Percentiles rank a stretch among this genome's conserved stretches.
phyloP scores from a whole-genome alignment of 2,888 invertebrate genomes.

The Pollenia griseotomentosa region DNA sequence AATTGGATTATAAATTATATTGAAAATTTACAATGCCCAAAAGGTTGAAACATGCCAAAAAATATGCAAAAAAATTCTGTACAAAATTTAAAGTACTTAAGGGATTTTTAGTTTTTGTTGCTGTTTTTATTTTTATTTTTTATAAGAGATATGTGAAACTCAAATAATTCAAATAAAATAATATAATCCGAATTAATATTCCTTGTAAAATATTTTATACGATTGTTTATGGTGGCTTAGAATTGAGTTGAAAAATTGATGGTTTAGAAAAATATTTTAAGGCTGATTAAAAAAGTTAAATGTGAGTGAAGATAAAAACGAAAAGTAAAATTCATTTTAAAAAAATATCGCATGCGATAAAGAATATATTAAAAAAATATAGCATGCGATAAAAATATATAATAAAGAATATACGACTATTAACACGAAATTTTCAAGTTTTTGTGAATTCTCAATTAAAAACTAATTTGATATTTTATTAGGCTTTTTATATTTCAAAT shows the following conservation, averaged over 20 bases:
- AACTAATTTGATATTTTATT: too few species aligned
- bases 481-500: too few species aligned
- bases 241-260: not conserved
- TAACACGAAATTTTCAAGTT: too few species aligned
- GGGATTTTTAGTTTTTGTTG: constrained; percentile 34
- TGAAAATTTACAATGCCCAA: constrained; percentile 17
- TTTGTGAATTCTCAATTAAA: too few species aligned
- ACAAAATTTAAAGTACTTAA: constrained; percentile 16
- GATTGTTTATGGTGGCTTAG: not conserved
- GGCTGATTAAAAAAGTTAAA: too few species aligned
- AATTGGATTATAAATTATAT: constrained; percentile 58
- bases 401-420: too few species aligned
- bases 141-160: not conserved
- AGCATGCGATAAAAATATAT: too few species aligned
- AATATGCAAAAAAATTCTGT: not conserved
- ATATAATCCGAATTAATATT: constrained; percentile 31
- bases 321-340: too few species aligned
- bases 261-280: not conserved
- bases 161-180: not conserved
- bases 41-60: constrained; percentile 23
- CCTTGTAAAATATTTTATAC: constrained; percentile 9
- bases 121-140: not conserved
- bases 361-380: too few species aligned
- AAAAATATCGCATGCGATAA: too few species aligned
- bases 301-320: too few species aligned